Evolutionary conservation across 2,113 vertebrate genomes (phyloP).

Genomic region (Osmerus eperlanus): DNA sequence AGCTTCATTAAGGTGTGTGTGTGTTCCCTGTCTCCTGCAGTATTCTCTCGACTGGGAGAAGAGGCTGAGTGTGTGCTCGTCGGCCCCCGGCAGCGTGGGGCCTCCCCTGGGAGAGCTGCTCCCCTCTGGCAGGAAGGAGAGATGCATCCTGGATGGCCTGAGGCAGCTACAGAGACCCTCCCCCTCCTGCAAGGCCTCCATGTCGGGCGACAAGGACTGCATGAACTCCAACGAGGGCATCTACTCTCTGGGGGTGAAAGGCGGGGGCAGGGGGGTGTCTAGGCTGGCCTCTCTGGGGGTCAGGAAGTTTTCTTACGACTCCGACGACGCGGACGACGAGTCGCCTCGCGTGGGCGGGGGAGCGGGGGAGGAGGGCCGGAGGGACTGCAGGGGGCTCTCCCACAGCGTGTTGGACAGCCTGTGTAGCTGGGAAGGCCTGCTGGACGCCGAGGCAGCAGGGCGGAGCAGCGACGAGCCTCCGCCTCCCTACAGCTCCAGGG

Average conservation of each 20-base stretch:
- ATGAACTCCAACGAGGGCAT: conserved; percentile 97
- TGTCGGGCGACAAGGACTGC: conserved; percentile 88
- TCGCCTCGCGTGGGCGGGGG: conserved; percentile 67
- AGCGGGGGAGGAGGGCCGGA: conserved; percentile 67
- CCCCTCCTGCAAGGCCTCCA: conserved; percentile 76
- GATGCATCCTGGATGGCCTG: conserved; percentile 86
- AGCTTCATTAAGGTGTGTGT: background rate
- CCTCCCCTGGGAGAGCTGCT: conserved; percentile 78
- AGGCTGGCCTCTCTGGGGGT: conserved; percentile 58
- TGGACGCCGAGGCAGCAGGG: conserved; percentile 54
- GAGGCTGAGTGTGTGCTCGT: conserved; percentile 83
- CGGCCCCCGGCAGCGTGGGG: conserved; percentile 80
- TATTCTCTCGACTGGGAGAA: conserved; percentile 85
- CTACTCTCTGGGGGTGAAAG: conserved; percentile 88
- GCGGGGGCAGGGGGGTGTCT: conserved; percentile 54
- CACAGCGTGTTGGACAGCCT: conserved; percentile 86
- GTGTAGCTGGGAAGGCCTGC: conserved; percentile 77
- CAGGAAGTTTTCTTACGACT: conserved; percentile 76
- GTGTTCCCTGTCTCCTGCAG: conserved; percentile 45
- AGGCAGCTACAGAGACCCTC: conserved; percentile 84
- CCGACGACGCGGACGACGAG: conserved; percentile 82
- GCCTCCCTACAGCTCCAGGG: conserved; percentile 69
- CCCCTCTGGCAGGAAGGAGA: conserved; percentile 83
- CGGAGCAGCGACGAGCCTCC: conserved; percentile 47
- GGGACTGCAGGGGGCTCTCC: conserved; percentile 71